Evolutionary conservation across 2,113 vertebrate species (phyloP).

Genomic region (Hippoglossus stenolepis): DNA sequence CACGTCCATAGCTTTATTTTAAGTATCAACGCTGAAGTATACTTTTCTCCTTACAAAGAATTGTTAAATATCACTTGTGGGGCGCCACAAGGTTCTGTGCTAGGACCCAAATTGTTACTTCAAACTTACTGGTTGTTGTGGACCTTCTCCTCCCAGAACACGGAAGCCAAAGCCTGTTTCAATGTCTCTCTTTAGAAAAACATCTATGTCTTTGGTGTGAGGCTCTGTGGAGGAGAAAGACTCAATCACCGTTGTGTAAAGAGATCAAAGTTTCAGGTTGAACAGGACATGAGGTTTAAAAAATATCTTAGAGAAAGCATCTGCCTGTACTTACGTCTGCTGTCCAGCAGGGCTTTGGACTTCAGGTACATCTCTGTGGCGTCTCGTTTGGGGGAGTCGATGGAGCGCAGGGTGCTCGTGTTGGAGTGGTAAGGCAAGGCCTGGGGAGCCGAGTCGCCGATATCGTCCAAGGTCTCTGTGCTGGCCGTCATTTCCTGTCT

Average conservation of each 20-base stretch:
- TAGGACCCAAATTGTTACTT: no score
- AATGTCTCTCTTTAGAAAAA: slow-evolving; percentile 94
- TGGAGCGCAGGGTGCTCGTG: slow-evolving; percentile 81
- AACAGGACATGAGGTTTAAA: background rate
- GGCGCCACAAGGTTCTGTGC: no score
- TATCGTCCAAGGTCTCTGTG: slow-evolving; percentile 84
- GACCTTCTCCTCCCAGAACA: slow-evolving; percentile 95
- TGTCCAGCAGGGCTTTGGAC: slow-evolving; percentile 95
- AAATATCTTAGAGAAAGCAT: background rate
- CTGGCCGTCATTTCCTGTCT: slow-evolving; percentile 90
- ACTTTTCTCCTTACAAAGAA: no score
- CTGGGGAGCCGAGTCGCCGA: slow-evolving; percentile 82
- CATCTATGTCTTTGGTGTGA: slow-evolving; percentile 95
- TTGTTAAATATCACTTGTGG: no score
- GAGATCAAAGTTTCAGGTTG: background rate
- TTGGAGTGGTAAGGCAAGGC: slow-evolving; percentile 92
- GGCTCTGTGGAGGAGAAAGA: slow-evolving; percentile 83
- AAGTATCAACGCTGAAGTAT: no score
- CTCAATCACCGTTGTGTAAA: background rate
- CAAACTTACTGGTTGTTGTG: slow-evolving; percentile 92
- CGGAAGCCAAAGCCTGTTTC: slow-evolving; percentile 98
- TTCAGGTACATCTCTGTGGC: slow-evolving; percentile 95
- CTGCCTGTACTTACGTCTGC: slow-evolving; percentile 90
- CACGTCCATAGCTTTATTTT: no score
- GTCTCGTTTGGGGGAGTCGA: slow-evolving; percentile 91